Evolutionary conservation across 2,797 vertebrate genomes (phyloP), one percentile per base, ranked within the genome.

Genomic region (Miichthys miiuy): DNA sequence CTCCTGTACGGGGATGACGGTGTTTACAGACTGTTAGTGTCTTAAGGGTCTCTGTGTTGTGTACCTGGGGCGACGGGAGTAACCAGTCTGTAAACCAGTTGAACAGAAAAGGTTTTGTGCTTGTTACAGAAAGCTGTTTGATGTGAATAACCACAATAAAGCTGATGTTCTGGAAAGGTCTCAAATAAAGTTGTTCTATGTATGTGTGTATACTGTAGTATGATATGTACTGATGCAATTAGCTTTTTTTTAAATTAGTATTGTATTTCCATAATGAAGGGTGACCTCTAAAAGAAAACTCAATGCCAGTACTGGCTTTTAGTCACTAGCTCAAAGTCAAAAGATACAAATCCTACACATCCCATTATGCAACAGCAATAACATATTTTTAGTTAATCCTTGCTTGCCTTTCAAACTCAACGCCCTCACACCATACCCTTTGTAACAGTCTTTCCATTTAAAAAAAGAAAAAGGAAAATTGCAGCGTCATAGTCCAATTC

Each of bases 61-160:
- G 23, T 34, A 23, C 48, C 30, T 38, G 25, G 38, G 23, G 47
- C 18, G 11, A 30, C 20, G 12, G 17, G 14, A 25, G 20, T 10
- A 48, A 56, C 42, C 51, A 4, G 51, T 38, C 21, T 44, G 50
- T 30, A 23, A 57, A 56, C 14, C 18, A 20, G 18, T 14, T 6
- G 21, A 44, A 12, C 30, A 20, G 67, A 74, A 21, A 44, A 54
- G 6, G 23, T 27, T 64, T 65, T 70, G 66, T 72, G 74, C 60
- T 81, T 57, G 76, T 87, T 80, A 78, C 68, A 61, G 81, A 84
- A 56, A 57, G 60, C 21, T 73, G 56, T 78, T 81, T 85, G 69
- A 79, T 88, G 76, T 85, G 83, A 91, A 83, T 55, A 86, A 83
- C 90, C 83, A 82, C 78, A 93, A 93, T 93, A 93, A 94, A 94